These are phyloP conservation scores for Casuarius casuarius DNA, from an alignment of 2,113 vertebrate genomes.

Conservation along the genomic window DNA sequence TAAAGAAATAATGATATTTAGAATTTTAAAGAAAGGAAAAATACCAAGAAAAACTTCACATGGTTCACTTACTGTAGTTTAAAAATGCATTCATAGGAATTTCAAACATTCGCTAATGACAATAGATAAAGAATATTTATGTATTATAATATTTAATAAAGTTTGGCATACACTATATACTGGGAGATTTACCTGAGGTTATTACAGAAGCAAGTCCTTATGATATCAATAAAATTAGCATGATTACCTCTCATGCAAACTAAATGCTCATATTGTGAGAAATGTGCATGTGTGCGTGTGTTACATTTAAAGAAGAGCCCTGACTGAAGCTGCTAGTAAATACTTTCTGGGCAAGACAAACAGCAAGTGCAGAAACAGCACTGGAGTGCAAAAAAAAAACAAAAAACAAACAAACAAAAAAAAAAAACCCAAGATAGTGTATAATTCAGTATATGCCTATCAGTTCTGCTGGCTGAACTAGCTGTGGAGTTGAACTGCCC, in stretches of 20 bases:
- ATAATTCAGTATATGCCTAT: neutral
- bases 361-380: neutral
- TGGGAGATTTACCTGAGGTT: neutral
- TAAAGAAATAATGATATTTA: neutral
- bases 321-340: neutral
- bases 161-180: neutral
- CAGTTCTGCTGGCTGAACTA: neutral
- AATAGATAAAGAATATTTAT: neutral
- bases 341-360: neutral
- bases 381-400: neutral
- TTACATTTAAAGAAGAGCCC: too few species aligned
- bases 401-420: neutral
- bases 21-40: neutral
- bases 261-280: neutral
- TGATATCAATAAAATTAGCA: neutral
- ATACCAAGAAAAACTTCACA: neutral
- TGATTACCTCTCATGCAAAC: neutral
- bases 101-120: neutral
- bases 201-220: neutral
- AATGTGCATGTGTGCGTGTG: neutral
- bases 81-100: neutral
- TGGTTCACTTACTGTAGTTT: neutral
- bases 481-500: neutral
- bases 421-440: too few species aligned
- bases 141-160: neutral